Base-by-base conservation (phyloP, 2,888 invertebrate genomes). In the Saturnia pavonia region DNA sequence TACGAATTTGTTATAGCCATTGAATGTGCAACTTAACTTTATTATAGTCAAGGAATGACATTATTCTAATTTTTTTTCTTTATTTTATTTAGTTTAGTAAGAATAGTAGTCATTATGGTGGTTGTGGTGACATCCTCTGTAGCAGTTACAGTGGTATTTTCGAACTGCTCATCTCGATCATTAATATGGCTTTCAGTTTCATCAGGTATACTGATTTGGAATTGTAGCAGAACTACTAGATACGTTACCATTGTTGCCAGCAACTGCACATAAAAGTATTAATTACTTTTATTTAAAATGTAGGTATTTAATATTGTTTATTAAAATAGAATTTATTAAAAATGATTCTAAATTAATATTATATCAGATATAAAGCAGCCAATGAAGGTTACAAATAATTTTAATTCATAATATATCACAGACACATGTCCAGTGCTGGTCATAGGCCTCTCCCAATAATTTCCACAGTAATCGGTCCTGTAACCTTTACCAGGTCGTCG, bases 211-310 rank as follows among this genome's bases (percentile, higher is more conserved):
- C 96, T 96, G 73, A 96, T 96, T 90, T 96, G 96, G 88, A 96
- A 96, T 84, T 96, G 96, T 60, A 96, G 90, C 72, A 96, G 84
- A 43, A 96, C 96, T 25, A 96, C 96, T 75, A 96, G 86, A 86
- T 96, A 96, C 0, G 96, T 96, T 48, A 96, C 96, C 96, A 96
- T 96, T 40, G 96, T 96, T 11, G 96, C 96, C 74, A 96, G 85
- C 14, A 96, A 88, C 95, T 96, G 88, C 69, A 90, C 92, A 76
- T 73, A 72, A 73, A 74, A 72, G 67, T 40, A 25, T 25, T 3
- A 57, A 25, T 25, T 25, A 25, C 12, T 54, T 51, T n/a, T n/a
- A 48, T 19, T 48, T 48, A 16, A 48, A 34, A 34, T 27, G 2
- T 34, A 4, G 34, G 34, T 34, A 67, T 22, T 45, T 12, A 45